phyloP scores from a whole-genome alignment of 2,797 vertebrate genomes.

The Alosa sapidissima region DNA sequence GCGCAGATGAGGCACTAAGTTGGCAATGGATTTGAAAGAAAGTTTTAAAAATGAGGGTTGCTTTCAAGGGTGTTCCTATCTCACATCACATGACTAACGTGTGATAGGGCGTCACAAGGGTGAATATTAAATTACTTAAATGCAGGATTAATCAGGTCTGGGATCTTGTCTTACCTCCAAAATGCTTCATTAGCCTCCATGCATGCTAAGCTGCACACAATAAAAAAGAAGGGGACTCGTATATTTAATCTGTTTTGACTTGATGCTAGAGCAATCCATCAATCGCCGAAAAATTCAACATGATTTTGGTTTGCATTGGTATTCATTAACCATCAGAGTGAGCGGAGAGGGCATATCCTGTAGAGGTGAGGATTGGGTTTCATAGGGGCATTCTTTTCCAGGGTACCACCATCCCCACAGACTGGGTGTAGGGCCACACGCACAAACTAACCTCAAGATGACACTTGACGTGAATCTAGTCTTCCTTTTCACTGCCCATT shows the following conservation, averaged over 20 bases:
- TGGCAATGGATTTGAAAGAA: neutral
- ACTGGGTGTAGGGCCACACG: conserved; percentile 46
- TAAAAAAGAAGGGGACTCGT: conserved; percentile 29
- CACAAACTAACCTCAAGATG: conserved; percentile 46
- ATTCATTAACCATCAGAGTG: conserved; percentile 56
- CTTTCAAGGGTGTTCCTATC: neutral
- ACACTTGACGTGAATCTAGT: conserved; percentile 25
- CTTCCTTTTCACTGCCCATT: neutral
- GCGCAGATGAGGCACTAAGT: neutral
- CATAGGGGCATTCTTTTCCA: conserved; percentile 57
- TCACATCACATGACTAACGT: neutral
- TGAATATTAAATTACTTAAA: conserved; percentile 29
- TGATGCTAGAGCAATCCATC: conserved; percentile 51
- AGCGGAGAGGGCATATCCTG: conserved; percentile 48
- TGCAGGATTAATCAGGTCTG: conserved; percentile 25
- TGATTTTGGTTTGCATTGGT: conserved; percentile 53
- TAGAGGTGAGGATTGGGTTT: conserved; percentile 56
- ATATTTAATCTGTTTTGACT: conserved; percentile 50
- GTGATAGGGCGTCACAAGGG: neutral
- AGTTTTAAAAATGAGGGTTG: neutral
- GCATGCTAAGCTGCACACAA: conserved; percentile 6
- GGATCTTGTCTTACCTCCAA: conserved; percentile 26
- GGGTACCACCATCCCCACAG: conserved; percentile 48
- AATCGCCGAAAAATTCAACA: conserved; percentile 51
- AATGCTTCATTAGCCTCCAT: conserved; percentile 35